A percentile compares a stretch with the other conserved stretches of the same genome.
Evolutionary conservation across 2,888 invertebrate species (phyloP).

Genomic region (Napeogenes inachia): DNA sequence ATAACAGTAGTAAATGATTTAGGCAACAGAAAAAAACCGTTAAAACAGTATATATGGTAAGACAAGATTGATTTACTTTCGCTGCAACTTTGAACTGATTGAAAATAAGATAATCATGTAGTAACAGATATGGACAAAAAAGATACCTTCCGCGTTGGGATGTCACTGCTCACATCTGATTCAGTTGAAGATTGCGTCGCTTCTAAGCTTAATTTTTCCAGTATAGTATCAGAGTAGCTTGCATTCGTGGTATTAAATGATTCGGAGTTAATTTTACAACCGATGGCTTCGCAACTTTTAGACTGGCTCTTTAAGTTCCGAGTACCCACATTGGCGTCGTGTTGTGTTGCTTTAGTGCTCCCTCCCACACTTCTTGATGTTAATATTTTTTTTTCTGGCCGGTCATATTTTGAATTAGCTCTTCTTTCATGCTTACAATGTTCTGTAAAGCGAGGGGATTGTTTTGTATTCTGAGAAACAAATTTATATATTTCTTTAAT

Average conservation of each 20-base stretch:
- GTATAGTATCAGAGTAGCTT: constrained; percentile 58
- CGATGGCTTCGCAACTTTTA: constrained; percentile 66
- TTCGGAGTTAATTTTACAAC: constrained; percentile 44
- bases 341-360: constrained; percentile 44
- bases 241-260: constrained; percentile 43
- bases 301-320: constrained; percentile 53
- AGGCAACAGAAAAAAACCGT: too few relatives aligned
- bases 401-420: constrained; percentile 11
- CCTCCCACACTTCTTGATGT: constrained; percentile 53
- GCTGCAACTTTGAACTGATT: too few relatives aligned
- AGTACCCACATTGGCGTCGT: constrained; percentile 60
- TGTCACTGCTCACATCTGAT: constrained; percentile 43
- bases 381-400: constrained; percentile 33
- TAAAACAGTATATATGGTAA: too few relatives aligned
- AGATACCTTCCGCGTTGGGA: constrained; percentile 43
- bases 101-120: too few relatives aligned
- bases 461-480: constrained; percentile 49
- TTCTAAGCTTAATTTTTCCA: constrained; percentile 56
- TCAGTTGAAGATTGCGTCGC: constrained; percentile 44
- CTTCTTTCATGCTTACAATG: constrained; percentile 20
- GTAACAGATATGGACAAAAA: not conserved
- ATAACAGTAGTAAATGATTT: too few relatives aligned
- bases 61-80: too few relatives aligned
- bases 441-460: constrained; percentile 33
- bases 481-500: constrained; percentile 68